Percentiles rank a stretch among this genome's conserved stretches.
Evolutionary conservation across 2,888 invertebrate species (phyloP).

Genomic region (Celastrina argiolus): DNA sequence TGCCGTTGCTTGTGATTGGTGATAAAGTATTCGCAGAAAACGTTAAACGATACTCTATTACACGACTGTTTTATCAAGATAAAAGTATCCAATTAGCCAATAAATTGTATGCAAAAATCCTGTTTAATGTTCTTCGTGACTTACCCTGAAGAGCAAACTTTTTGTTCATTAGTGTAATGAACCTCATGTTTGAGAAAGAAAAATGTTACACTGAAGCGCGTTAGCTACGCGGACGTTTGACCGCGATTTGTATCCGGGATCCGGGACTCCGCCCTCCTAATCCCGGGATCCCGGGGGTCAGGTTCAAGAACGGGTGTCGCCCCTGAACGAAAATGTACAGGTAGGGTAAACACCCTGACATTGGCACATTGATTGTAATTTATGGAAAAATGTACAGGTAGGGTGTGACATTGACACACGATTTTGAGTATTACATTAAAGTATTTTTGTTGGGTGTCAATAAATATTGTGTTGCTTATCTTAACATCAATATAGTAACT

Average conservation of each 20-base stretch:
- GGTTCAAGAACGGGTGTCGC: constrained; percentile 31
- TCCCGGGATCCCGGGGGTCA: constrained; percentile 35
- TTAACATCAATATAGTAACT: too few species aligned
- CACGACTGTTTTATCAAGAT: too few species aligned
- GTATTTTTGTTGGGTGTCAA: too few species aligned
- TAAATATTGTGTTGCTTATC: too few species aligned
- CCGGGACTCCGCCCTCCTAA: constrained; percentile 32
- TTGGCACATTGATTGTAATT: constrained; percentile 8
- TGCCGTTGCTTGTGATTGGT: too few species aligned
- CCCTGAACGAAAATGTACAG: constrained; percentile 21
- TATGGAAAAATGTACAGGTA: constrained; percentile 7
- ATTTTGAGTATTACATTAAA: neutral
- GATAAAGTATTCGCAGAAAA: too few species aligned
- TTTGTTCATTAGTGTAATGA: too few species aligned
- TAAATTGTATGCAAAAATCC: too few species aligned
- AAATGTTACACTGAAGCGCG: constrained; percentile 23
- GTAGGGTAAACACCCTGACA: constrained; percentile 7
- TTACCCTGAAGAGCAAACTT: too few species aligned
- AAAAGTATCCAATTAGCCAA: too few species aligned
- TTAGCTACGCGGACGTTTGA: constrained; percentile 34
- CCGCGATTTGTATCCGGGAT: constrained; percentile 35
- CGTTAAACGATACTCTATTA: too few species aligned
- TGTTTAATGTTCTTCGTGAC: too few species aligned
- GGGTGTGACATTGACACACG: neutral
- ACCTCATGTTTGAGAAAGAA: neutral